Conservation (phyloP, 2,797 vertebrate species). For the Typhlichthys subterraneus region DNA sequence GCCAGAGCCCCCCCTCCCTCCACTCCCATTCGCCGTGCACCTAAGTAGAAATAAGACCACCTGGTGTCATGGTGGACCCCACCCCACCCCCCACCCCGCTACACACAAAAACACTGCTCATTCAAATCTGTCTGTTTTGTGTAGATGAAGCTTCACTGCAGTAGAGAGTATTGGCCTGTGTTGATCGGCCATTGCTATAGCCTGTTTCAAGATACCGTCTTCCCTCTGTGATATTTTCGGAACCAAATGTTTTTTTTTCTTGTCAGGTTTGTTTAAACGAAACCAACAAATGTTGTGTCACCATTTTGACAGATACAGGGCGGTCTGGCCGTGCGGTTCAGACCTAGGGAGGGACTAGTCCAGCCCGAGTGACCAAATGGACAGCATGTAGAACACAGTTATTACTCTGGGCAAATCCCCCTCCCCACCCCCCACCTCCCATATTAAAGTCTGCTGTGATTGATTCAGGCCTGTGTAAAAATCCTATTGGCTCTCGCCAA, state of each 20-base stretch:
- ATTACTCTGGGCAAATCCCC: conserved; percentile 59
- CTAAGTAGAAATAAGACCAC: conserved; percentile 43
- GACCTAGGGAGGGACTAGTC: conserved; percentile 38
- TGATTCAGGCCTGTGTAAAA: conserved; percentile 61
- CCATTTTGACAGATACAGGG: conserved; percentile 10
- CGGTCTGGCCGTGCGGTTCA: conserved; percentile 2
- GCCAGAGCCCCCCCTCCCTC: conserved; percentile 21
- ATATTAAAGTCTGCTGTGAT: conserved; percentile 55
- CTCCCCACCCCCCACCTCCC: conserved; percentile 37
- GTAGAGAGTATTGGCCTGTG: too few species aligned
- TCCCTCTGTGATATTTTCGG: too few species aligned
- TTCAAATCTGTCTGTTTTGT: too few species aligned
- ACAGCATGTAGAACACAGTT: conserved; percentile 48
- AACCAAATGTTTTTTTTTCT: too few species aligned
- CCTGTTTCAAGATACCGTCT: too few species aligned
- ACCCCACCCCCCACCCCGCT: conserved; percentile 10
- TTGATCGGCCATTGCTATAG: too few species aligned
- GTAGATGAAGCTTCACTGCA: too few species aligned
- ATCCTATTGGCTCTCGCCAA: conserved; percentile 52
- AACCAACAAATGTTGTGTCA: too few species aligned
- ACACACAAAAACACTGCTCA: conserved; percentile 8
- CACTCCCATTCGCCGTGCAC: not conserved
- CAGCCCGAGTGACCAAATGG: conserved; percentile 49
- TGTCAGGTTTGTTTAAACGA: too few species aligned
- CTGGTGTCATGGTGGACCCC: conserved; percentile 38